A percentile compares a stretch with the other conserved stretches of the same genome.
These are phyloP conservation scores for Augiades crinisus DNA, from an alignment of 2,888 invertebrate genomes.

Conservation along the genomic window DNA sequence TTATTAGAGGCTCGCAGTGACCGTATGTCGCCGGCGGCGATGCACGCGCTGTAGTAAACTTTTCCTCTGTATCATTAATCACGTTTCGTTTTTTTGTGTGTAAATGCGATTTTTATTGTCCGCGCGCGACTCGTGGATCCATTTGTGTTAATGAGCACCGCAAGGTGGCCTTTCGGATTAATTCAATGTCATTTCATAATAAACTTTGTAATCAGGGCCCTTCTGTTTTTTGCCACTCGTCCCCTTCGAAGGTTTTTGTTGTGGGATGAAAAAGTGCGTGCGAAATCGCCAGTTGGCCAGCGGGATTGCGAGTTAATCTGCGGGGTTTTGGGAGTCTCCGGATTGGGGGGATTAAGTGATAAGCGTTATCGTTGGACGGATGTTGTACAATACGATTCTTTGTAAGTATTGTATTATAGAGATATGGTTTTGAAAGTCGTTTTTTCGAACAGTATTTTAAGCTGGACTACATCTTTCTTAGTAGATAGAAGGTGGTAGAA, in stretches of 20 bases:
- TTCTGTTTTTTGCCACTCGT: constrained; percentile 43
- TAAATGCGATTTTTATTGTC: constrained; percentile 77
- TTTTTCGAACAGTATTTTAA: too few relatives aligned
- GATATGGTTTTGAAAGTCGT: too few relatives aligned
- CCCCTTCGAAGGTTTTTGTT: constrained; percentile 38
- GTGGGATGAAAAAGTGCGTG: constrained; percentile 43
- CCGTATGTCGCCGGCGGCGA: constrained; percentile 28
- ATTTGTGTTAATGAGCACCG: constrained; percentile 70
- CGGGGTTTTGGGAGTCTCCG: background rate
- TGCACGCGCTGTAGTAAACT: constrained; percentile 35
- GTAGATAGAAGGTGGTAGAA: too few relatives aligned
- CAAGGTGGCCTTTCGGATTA: constrained; percentile 68
- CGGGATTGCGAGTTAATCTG: constrained; percentile 3
- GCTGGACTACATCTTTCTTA: too few relatives aligned
- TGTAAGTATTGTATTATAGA: too few relatives aligned
- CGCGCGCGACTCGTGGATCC: constrained; percentile 57
- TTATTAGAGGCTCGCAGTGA: constrained; percentile 11
- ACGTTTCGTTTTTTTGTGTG: constrained; percentile 57
- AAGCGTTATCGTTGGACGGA: background rate
- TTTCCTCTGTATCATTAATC: constrained; percentile 65
- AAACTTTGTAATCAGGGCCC: constrained; percentile 50
- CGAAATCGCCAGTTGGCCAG: constrained; percentile 48
- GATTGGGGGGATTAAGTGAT: background rate
- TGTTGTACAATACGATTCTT: background rate
- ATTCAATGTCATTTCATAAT: constrained; percentile 69